Conservation (phyloP, 64 coral and sea anemone species). For the Acropora yongei region DNA sequence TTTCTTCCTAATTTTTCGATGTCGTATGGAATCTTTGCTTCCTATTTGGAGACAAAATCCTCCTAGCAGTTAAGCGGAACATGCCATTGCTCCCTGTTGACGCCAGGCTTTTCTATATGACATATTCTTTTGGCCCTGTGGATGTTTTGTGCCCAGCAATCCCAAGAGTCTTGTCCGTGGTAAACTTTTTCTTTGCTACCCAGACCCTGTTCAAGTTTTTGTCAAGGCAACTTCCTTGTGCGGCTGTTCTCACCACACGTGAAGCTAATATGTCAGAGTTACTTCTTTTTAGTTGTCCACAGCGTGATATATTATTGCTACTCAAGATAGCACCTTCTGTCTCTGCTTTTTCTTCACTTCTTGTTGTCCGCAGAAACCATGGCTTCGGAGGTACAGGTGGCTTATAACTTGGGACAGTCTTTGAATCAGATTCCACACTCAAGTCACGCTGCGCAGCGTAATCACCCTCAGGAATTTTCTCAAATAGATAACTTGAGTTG, state of each 20-base stretch:
- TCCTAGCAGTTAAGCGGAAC: neutral
- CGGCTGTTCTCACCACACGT: neutral
- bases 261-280: neutral
- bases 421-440: neutral
- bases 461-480: too few relatives aligned
- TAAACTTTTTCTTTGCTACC: neutral
- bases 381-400: slow-evolving; percentile 32
- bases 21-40: neutral
- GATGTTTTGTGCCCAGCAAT: neutral
- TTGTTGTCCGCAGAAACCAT: neutral
- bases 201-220: neutral
- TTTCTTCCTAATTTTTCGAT: neutral
- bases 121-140: neutral
- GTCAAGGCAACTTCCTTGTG: neutral
- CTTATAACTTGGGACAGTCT: neutral
- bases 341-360: neutral
- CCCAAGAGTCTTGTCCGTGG: neutral
- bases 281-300: neutral
- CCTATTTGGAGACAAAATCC: neutral
- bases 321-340: neutral
- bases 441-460: neutral
- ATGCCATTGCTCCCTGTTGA: neutral
- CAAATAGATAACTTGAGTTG: neutral
- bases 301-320: neutral
- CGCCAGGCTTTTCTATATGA: neutral